Evolutionary conservation across 2,888 invertebrate genomes (phyloP), one percentile per base, ranked within the genome.

Genomic region (Acleris emargana): DNA sequence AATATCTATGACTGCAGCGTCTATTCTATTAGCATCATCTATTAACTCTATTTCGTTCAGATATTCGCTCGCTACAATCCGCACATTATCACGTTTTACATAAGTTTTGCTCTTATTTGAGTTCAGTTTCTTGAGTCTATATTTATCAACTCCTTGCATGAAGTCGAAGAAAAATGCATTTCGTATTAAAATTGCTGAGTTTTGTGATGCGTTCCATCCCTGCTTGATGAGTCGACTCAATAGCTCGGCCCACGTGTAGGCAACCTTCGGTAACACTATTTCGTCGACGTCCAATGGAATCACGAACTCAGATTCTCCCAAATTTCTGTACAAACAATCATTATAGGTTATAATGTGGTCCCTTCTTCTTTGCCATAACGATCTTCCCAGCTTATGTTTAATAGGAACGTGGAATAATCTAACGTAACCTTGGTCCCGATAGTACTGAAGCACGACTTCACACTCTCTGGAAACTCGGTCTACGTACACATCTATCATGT

Each of bases 301-400:
- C 18, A 96, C 87, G 79, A 91, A 95, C 73, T 94, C 93, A 47
- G 95, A 95, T 70, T 90, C 89, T 73, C 93, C 86, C 59, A 96
- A 85, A 85, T 95, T 95, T 79, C 95, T 93, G 81, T 96, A 96
- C 67, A 96, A 93, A 78, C 96, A 96, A 81, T 96, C 96, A 81
- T 96, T 96, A 82, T 96, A 96, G 0, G 96, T 94, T 69, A 96
- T 93, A 42, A 96, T 87, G 79, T 96, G 96, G 84, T 96, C 94
- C 73, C 96, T 91, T 76, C 96, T 94, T 49, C 89, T 78, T 79
- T 96, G 95, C 94, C 96, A 96, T 43, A 93, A 76, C 68, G 86
- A 81, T 74, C 86, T 81, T 32, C 80, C 75, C 47, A 76, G 73
- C 67, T 84, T 88, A 84, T 83, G 68, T 62, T 94, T 94, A 79